These are phyloP conservation scores for Bombus superbus DNA, from an alignment of 1,140 invertebrate genomes.

Conservation along the genomic window DNA sequence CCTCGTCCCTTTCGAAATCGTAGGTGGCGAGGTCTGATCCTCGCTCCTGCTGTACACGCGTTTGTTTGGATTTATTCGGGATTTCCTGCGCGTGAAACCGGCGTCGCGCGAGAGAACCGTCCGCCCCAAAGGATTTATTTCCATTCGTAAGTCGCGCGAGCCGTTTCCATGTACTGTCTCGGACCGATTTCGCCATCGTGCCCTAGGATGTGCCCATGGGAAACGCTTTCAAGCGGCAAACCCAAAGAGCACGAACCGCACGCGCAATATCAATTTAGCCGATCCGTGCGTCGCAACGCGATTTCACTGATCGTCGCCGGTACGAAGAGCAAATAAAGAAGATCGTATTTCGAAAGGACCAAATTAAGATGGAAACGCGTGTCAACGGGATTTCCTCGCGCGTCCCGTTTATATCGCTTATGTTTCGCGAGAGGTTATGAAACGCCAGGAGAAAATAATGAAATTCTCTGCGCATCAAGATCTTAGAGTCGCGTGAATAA, in stretches of 20 bases:
- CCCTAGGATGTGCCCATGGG: too few species aligned
- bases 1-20: constrained; percentile 68
- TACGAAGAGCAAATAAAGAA: not conserved
- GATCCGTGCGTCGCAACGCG: not conserved
- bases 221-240: not conserved
- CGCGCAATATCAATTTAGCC: not conserved
- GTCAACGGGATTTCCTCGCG: not conserved
- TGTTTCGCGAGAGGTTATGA: constrained; percentile 16
- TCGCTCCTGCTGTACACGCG: constrained; percentile 54
- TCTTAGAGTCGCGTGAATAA: constrained; percentile 61
- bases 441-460: constrained; percentile 47
- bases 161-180: constrained; percentile 24
- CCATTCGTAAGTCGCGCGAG: constrained; percentile 40
- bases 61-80: constrained; percentile 70
- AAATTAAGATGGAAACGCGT: constrained; percentile 3
- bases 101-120: constrained; percentile 44
- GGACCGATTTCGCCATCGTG: not conserved
- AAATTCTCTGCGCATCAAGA: constrained; percentile 51
- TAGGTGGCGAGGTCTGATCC: constrained; percentile 64
- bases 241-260: not conserved
- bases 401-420: not conserved
- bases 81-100: constrained; percentile 67
- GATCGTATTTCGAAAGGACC: not conserved
- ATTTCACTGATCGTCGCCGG: not conserved
- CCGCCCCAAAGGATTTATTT: constrained; percentile 62